Conservation (phyloP, 2,888 invertebrate species). For the Stenurella melanura region DNA sequence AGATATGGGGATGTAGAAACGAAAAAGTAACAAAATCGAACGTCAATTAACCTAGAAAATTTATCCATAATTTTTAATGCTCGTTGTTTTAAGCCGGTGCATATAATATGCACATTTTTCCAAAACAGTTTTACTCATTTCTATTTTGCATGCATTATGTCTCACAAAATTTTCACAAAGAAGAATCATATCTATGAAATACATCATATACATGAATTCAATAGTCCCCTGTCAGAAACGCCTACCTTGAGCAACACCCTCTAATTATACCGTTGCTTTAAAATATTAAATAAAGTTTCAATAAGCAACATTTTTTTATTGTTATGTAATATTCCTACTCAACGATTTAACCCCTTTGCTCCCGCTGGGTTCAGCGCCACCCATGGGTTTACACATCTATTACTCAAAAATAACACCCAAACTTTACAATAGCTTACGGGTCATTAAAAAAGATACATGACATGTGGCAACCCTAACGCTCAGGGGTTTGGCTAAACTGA, state of each 20-base stretch:
- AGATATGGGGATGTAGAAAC: too few species aligned
- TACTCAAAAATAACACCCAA: slow-evolving; percentile 53
- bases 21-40: too few species aligned
- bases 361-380: slow-evolving; percentile 24
- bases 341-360: slow-evolving; percentile 35
- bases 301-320: slow-evolving; percentile 9
- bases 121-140: too few species aligned
- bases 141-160: too few species aligned
- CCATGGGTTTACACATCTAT: slow-evolving; percentile 47
- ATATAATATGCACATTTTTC: too few species aligned
- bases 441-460: slow-evolving; percentile 58
- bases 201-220: too few species aligned
- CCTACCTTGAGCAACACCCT: background rate
- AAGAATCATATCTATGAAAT: too few species aligned
- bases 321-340: slow-evolving; percentile 4
- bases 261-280: background rate
- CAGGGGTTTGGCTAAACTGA: slow-evolving; percentile 51
- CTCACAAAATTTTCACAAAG: too few species aligned
- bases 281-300: slow-evolving; percentile 2
- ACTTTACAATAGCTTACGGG: slow-evolving; percentile 56
- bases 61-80: too few species aligned
- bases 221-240: background rate
- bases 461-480: slow-evolving; percentile 55
- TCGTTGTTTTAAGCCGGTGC: too few species aligned
- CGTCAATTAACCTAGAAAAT: too few species aligned